Base-by-base conservation (phyloP, 1,140 invertebrate genomes). In the Papilio machaon region DNA sequence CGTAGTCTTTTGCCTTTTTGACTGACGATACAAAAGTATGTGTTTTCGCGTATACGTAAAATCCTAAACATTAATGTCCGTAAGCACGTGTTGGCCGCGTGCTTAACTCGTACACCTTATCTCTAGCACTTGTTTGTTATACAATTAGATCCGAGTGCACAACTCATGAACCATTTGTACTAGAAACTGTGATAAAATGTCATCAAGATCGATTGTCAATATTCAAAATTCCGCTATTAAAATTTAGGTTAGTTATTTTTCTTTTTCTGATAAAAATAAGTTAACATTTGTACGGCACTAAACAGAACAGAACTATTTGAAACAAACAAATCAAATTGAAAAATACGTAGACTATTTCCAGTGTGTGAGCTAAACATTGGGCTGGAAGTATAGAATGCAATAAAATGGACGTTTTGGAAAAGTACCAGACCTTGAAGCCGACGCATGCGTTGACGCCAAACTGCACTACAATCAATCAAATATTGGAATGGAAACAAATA, bases 371-470 rank as follows among this genome's bases (percentile, higher is more conserved):
- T 46, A n/a, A 47, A n/a, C 9, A 73, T 43, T 46, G 38, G 2
- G n/a, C 35, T 73, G 43, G 73, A 73, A 15, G 4, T 35, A 7
- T 73, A 10, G n/a, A 46, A n/a, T 17, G 38, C 38, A 73, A 73
- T 17, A 10, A 73, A 73, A 73, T 47, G 17, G 43, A 43, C 13
- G 13, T 46, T 46, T 73, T 73, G 73, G 73, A 73, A 73, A n/a
- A 73, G 73, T 19, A 38, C 73, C 73, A 73, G 73, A 47, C 73
- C 73, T 73, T 73, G 73, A 73, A 19, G 73, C 38, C 23, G 19
- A 35, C 38, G 17, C 35, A 46, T 73, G 30, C 6, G 70, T 47
- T 73, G 73, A 46, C 70, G 23, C 30, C 9, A 35, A 19, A 67
- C 60, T 47, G 73, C 38, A 73, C n/a, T 47, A 64, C 2, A 64